Base-by-base conservation (phyloP, 2,113 vertebrate species). In the Hydrochoerus hydrochaeris region DNA sequence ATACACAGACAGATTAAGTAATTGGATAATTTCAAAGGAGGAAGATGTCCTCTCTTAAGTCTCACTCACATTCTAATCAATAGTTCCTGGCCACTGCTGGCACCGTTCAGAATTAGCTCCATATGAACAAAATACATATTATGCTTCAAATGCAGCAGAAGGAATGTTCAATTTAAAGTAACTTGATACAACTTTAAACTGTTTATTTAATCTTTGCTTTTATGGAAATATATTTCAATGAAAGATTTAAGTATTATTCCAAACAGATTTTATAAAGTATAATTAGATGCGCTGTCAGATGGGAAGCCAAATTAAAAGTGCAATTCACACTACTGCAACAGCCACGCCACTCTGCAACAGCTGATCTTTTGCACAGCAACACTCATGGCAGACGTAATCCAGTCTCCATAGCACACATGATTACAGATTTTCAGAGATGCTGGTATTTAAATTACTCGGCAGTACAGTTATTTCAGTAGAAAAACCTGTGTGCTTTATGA, bases 131-230 rank as follows among this genome's bases (percentile, higher is more conserved):
- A 98, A 97, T 49, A 5, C 46, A 92, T 94, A 91, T 97, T 97
- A 91, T 88, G 93, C 93, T 97, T 96, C 88, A 97, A 98, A 98
- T 57, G 57, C 62, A 94, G 87, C 96, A 96, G 92, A 98, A 98
- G 91, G 71, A 38, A 87, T 22, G 1, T 67, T 95, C 97, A 95
- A 97, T 98, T 98, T 98, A 97, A 98, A 98, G 98, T 97, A 63
- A 98, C 98, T 98, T 97, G 93, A 97, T 98, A 96, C 67, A 93
- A 98, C 95, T 98, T 96, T 98, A 97, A 98, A 98, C 97, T 98
- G 96, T 98, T 98, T 98, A 98, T 98, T 99, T 98, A 98, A 98
- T 98, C 97, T 98, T 98, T 78, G 96, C 96, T 98, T 98, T 98
- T 85, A 98, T 98, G 97, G 98, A 98, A 98, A 98, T 98, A 98